phyloP scores from a whole-genome alignment of 2,888 invertebrate genomes.

The Timema cristinae region DNA sequence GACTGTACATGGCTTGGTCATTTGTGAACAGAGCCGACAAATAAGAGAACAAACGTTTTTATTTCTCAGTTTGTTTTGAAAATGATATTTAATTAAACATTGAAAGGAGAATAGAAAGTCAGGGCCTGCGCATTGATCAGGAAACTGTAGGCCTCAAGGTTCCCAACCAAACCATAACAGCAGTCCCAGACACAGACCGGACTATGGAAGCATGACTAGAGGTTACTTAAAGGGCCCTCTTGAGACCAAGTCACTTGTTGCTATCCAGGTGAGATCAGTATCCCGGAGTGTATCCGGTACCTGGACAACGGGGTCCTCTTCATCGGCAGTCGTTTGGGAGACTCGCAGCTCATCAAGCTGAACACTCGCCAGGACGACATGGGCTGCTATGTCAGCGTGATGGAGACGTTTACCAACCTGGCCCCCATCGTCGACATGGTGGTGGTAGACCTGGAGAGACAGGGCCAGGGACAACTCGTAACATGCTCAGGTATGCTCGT shows the following conservation, averaged over 20 bases:
- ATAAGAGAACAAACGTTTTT: too few species aligned
- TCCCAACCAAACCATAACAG: too few species aligned
- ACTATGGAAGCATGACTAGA: too few species aligned
- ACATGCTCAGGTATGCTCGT: constrained; percentile 80
- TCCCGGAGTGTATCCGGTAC: constrained; percentile 96
- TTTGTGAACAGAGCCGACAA: too few species aligned
- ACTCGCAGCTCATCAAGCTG: constrained; percentile 90
- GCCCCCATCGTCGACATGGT: constrained; percentile 98
- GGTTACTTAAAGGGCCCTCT: too few species aligned
- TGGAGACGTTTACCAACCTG: constrained; percentile 96
- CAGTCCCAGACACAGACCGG: too few species aligned
- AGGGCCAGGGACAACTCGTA: constrained; percentile 96
- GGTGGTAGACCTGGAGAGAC: constrained; percentile 92
- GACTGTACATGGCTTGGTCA: too few species aligned
- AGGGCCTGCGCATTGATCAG: too few species aligned
- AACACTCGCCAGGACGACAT: constrained; percentile 78
- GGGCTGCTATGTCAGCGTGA: constrained; percentile 85
- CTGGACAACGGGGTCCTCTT: constrained; percentile 97
- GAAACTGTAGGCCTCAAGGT: too few species aligned
- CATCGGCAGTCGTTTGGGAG: constrained; percentile 93
- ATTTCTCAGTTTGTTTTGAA: too few species aligned
- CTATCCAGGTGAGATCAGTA: constrained; percentile 70
- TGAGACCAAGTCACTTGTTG: not conserved
- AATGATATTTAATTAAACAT: too few species aligned
- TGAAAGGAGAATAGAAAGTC: too few species aligned